phyloP scores from a whole-genome alignment of 2,797 vertebrate species.

The Paramormyrops hopkinsi region DNA sequence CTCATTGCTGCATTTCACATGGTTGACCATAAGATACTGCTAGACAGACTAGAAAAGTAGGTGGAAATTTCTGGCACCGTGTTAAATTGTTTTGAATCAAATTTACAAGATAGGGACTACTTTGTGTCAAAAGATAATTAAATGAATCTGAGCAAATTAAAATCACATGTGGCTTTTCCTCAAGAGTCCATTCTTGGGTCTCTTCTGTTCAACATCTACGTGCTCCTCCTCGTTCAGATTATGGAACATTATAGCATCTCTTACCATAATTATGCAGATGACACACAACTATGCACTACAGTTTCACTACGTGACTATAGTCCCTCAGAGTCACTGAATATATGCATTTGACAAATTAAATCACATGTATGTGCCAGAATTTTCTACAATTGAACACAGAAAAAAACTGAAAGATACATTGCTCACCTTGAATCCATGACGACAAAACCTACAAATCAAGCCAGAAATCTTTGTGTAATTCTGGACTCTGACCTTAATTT shows the following conservation, averaged over 20 bases:
- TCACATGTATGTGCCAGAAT: neutral
- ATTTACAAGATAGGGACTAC: neutral
- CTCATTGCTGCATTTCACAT: neutral
- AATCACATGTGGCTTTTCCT: neutral
- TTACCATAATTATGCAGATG: neutral
- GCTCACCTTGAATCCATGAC: neutral
- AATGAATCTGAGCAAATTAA: neutral
- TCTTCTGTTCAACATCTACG: neutral
- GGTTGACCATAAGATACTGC: neutral
- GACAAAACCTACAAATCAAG: neutral
- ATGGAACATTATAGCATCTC: neutral
- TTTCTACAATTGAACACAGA: neutral
- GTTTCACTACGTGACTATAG: neutral
- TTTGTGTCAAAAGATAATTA: neutral
- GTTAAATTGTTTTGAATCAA: neutral
- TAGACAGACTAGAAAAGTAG: neutral
- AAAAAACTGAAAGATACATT: neutral
- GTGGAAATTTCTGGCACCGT: neutral
- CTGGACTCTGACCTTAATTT: neutral
- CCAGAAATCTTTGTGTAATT: neutral
- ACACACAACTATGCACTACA: neutral
- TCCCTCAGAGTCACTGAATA: neutral
- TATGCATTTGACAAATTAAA: neutral
- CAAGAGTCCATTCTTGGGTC: neutral
- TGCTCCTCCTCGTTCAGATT: neutral